Percentiles rank a stretch among this genome's conserved stretches.
Evolutionary conservation across 2,797 vertebrate genomes (phyloP).

Genomic region (Dromococcyx pavoninus): DNA sequence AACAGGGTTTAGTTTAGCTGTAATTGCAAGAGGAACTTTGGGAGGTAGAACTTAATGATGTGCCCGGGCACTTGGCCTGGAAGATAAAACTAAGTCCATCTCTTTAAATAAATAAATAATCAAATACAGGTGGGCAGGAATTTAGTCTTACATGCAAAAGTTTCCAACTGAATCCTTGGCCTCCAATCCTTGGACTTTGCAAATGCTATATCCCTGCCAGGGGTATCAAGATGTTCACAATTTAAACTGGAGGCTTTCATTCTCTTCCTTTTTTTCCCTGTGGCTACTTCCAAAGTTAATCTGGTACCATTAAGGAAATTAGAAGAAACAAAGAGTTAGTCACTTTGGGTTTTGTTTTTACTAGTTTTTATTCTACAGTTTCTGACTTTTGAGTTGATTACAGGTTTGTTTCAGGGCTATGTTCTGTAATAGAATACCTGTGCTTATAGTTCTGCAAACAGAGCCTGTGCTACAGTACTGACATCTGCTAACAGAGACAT

Average conservation of each 20-base stretch:
- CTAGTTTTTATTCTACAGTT: background rate
- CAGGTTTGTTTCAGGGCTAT: slow-evolving; percentile 13
- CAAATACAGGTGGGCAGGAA: background rate
- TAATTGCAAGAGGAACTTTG: background rate
- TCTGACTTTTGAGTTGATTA: slow-evolving; percentile 1
- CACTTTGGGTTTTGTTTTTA: background rate
- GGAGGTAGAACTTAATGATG: background rate
- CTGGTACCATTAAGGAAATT: background rate
- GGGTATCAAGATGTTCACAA: background rate
- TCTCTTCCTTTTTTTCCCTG: background rate
- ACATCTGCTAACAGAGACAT: background rate
- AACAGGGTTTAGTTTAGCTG: background rate
- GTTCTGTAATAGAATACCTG: slow-evolving; percentile 20
- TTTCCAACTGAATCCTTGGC: background rate
- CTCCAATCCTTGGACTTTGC: background rate
- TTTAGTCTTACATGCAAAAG: background rate
- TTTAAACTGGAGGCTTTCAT: background rate
- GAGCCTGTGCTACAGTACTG: background rate
- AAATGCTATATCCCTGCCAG: background rate
- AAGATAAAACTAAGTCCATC: slow-evolving; percentile 17
- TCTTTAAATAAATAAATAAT: slow-evolving; percentile 38
- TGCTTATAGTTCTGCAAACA: background rate
- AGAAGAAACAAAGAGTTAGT: background rate
- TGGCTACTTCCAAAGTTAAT: background rate
- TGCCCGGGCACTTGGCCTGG: slow-evolving; percentile 9